phyloP scores from a whole-genome alignment of 1,140 invertebrate species.

The Leptinotarsa undecemlineata region DNA sequence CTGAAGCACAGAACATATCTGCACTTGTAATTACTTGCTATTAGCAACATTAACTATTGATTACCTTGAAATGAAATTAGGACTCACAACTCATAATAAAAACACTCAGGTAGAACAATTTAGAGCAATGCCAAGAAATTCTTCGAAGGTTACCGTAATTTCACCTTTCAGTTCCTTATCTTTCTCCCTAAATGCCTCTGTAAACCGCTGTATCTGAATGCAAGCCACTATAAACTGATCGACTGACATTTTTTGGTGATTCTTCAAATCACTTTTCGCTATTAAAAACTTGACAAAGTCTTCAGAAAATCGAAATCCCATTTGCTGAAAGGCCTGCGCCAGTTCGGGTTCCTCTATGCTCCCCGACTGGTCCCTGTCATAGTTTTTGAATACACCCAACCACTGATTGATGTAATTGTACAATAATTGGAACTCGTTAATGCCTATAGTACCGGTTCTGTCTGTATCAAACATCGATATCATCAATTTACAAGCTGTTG shows the following conservation, averaged over 20 bases:
- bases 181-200: slow-evolving; percentile 76
- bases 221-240: slow-evolving; percentile 88
- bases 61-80: no score
- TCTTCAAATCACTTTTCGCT: slow-evolving; percentile 67
- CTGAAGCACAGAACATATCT: no score
- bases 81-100: no score
- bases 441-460: slow-evolving; percentile 82
- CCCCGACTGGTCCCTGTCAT: slow-evolving; percentile 81
- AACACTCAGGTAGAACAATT: slow-evolving; percentile 65
- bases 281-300: slow-evolving; percentile 77
- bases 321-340: slow-evolving; percentile 71
- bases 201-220: slow-evolving; percentile 85
- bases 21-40: no score
- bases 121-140: slow-evolving; percentile 78
- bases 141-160: slow-evolving; percentile 83
- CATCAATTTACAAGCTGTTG: slow-evolving; percentile 85
- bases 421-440: slow-evolving; percentile 83
- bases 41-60: no score
- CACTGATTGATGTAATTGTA: slow-evolving; percentile 90
- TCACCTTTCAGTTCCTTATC: slow-evolving; percentile 76
- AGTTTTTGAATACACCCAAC: slow-evolving; percentile 79
- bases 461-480: slow-evolving; percentile 91
- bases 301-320: slow-evolving; percentile 85
- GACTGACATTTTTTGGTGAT: slow-evolving; percentile 71
- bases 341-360: slow-evolving; percentile 81